Base-by-base conservation (phyloP, 2,797 vertebrate species). In the Peromyscus attwateri region DNA sequence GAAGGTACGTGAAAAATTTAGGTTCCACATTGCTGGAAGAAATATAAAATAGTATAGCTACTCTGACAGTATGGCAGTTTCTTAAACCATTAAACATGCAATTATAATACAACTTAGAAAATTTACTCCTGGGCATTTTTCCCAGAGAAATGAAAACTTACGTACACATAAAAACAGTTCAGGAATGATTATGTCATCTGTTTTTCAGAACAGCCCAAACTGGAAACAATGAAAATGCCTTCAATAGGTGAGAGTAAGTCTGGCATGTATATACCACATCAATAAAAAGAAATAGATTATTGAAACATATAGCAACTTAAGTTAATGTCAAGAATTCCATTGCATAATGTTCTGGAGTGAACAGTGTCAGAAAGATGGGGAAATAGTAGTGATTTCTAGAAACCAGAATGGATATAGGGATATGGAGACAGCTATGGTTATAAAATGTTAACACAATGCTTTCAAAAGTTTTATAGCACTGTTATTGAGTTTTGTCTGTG, bases 51-150 rank as follows among this genome's bases (percentile, higher is more conserved):
- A 70, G 23, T 52, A 89, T 14, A 89, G 34, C 40, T 25, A 80
- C 25, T 68, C 31, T 88, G 70, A 71, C 3, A 85, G 4, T 73
- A 52, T 88, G 46, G 40, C 12, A 85, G 43, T 81, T 91, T 88
- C 68, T 96, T 84, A 92, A 95, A 89, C 92, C 11, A 80, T 4
- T 88, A 84, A 64, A 79, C 23, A 77, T 71, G 4, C 31, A 85
- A 89, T 62, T 89, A 49, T 43, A 37, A 31, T 82, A 71, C 1
- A 89, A 79, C 27, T 49, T 52, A 87, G 4, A 62, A 89, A 82
- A 89, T 89, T 23, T 49, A 89, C 14, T 93, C 37, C 12, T 91
- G 46, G 27, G 17, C 37, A 85, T 82, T 96, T 77, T 34, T 40
- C 34, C 29, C 25, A 79, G 37, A 89, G 6, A 89, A 95, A 62